These are phyloP conservation scores for Crotalus helleri DNA, from an alignment of 2,113 vertebrate species.

Conservation along the genomic window DNA sequence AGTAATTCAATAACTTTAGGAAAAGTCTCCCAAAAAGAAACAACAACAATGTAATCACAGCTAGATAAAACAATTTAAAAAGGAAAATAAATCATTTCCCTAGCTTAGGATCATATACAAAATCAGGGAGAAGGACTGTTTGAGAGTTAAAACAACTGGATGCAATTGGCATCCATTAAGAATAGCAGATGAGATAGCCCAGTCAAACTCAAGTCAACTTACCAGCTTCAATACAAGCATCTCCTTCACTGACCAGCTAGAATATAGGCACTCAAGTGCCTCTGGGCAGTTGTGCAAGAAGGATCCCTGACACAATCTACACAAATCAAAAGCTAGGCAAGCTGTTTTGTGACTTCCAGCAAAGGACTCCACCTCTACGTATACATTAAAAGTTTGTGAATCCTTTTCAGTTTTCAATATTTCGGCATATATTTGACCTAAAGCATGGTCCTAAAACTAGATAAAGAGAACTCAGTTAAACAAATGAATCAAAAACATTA, in stretches of 20 bases:
- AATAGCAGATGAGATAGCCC: background rate
- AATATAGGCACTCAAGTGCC: background rate
- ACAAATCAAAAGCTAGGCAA: background rate
- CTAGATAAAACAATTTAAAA: background rate
- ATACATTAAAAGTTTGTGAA: background rate
- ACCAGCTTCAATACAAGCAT: background rate
- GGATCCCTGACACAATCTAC: background rate
- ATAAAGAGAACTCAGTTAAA: background rate
- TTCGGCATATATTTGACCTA: background rate
- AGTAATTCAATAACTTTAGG: background rate
- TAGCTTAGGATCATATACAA: background rate
- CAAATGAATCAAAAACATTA: background rate
- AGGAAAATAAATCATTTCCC: rapidly evolving
- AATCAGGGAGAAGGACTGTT: background rate
- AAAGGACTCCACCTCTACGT: background rate
- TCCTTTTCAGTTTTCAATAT: background rate
- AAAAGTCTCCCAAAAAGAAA: background rate
- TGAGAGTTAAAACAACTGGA: background rate
- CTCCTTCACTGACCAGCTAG: background rate
- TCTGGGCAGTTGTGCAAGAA: background rate
- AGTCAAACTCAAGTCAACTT: background rate
- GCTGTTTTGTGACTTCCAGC: background rate
- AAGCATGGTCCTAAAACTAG: background rate
- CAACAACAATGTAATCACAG: background rate
- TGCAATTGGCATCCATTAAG: background rate